phyloP scores from a whole-genome alignment of 2,888 invertebrate species.

The Ichneumon xanthorius region DNA sequence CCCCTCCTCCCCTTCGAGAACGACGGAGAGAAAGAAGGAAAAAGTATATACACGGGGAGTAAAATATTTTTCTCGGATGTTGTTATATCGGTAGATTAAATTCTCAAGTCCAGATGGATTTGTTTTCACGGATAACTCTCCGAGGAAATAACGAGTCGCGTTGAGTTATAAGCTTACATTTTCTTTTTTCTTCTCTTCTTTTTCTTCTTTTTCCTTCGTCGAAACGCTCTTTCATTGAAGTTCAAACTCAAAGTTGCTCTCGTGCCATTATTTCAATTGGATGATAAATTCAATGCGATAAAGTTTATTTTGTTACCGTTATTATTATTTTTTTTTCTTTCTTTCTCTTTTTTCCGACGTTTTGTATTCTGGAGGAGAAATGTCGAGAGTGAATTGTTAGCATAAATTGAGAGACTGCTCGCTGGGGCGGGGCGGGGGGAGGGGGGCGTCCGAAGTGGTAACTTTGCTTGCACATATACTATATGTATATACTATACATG shows the following conservation, averaged over 20 bases:
- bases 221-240: background rate
- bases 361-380: slow-evolving; percentile 3
- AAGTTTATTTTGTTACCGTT: background rate
- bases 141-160: background rate
- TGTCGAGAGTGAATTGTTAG: slow-evolving; percentile 40
- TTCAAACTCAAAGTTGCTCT: background rate
- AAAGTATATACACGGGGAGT: background rate
- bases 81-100: background rate
- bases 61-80: background rate
- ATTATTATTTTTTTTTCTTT: slow-evolving; percentile 22
- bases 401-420: slow-evolving; percentile 3
- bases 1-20: background rate
- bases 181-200: background rate
- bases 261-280: background rate
- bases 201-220: background rate
- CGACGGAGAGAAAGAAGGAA: slow-evolving; percentile 27
- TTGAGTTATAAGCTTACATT: background rate
- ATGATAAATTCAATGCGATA: slow-evolving; percentile 3
- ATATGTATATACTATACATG: no score
- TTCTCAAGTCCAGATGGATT: background rate
- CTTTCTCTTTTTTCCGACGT: slow-evolving; percentile 15
- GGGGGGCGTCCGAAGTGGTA: slow-evolving; percentile 14
- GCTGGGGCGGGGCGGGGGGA: background rate
- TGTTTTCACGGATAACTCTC: background rate
- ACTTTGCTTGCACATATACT: background rate